Evolutionary conservation across 1,140 invertebrate species (phyloP), one percentile per base, ranked within the genome.

Genomic region (Drosophila bocqueti): DNA sequence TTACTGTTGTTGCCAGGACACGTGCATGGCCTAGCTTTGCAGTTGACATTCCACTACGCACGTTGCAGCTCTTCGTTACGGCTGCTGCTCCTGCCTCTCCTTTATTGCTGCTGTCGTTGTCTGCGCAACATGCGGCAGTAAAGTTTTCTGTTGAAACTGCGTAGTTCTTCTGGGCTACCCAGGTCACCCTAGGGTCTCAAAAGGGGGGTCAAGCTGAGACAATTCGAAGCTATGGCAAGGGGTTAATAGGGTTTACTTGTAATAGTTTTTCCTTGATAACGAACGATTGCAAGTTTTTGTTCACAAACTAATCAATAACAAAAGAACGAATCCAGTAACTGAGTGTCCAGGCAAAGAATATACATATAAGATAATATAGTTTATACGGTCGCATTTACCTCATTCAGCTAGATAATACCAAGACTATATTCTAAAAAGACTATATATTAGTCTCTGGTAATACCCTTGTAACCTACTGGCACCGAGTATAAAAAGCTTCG

Each of bases 11-110:
- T 78, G 74, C 40, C 38, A 61, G 75, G 64, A 78, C 75, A 78
- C 75, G 75, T 78, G 75, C 54, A 46, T 52, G 50, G 31, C 26
- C 40, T 34, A 52, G 63, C 57, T 69, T 61, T 78, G 74, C 57
- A 77, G 50, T 69, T 78, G 75, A 78, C 74, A 68, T 78, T 78
- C 45, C n/a, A 34, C 38, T 78, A 69, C 50, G 64, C 75, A 60
- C 75, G 55, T 78, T 68, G 74, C 63, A 50, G 26, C 63, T 31
- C 21, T 43, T 43, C 26, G 38, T 54, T 45, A 47, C 36, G 15
- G 61, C 15, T 13, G 18, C 34, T 29, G 29, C 21, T 38, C 18
- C 36, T 57, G 24, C n/a, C 54, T 26, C 36, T 29, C 29, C 38
- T 73, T 4, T 60, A 62, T 24, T 66, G 62, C 15, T 57, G 34